phyloP scores from a whole-genome alignment of 2,888 invertebrate genomes.

The Polydrusus tereticollis region DNA sequence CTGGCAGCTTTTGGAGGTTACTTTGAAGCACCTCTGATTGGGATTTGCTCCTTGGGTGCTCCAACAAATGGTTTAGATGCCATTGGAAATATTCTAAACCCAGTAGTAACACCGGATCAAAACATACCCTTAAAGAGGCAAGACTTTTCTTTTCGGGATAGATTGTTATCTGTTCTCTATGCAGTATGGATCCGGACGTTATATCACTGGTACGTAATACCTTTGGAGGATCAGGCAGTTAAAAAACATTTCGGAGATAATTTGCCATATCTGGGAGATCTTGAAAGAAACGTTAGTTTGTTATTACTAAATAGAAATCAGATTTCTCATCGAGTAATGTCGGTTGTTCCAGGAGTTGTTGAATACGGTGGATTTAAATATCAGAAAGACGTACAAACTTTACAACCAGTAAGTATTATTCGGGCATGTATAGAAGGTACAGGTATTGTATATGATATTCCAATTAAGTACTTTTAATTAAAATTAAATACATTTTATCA shows the following conservation, averaged over 20 bases:
- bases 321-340: conserved; percentile 45
- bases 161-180: conserved; percentile 42
- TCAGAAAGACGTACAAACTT: conserved; percentile 31
- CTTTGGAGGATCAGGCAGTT: conserved; percentile 40
- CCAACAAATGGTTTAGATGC: conserved; percentile 50
- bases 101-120: conserved; percentile 54
- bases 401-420: conserved; percentile 6
- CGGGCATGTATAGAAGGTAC: not conserved
- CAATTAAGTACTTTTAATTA: no score
- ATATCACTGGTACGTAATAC: conserved; percentile 46
- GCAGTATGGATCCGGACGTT: conserved; percentile 44
- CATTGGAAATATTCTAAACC: conserved; percentile 57
- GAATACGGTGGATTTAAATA: conserved; percentile 49
- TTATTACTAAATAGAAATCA: conserved; percentile 50
- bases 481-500: no score
- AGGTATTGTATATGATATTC: no score
- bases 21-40: conserved; percentile 35
- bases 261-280: conserved; percentile 50
- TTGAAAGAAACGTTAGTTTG: conserved; percentile 50
- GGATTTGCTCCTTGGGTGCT: conserved; percentile 52
- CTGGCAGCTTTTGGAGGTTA: conserved; percentile 53
- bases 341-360: conserved; percentile 50
- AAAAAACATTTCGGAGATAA: conserved; percentile 56
- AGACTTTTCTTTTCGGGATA: conserved; percentile 37
- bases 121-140: conserved; percentile 34